These are phyloP conservation scores for Montipora cactus DNA, from an alignment of 64 coral and sea anemone species.

Conservation along the genomic window DNA sequence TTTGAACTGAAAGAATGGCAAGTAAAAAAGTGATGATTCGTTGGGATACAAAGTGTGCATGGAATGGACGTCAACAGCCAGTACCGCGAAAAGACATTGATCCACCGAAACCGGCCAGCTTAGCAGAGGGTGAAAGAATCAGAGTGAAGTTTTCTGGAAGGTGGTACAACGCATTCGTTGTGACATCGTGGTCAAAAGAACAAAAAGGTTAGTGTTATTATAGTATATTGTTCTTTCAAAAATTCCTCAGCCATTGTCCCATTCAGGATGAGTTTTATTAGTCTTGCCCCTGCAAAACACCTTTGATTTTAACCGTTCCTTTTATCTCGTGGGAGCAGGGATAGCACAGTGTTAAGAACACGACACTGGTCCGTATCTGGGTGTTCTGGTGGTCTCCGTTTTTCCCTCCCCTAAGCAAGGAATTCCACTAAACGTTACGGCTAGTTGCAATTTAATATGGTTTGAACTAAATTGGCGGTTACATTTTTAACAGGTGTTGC, in stretches of 20 bases:
- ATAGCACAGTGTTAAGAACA: neutral
- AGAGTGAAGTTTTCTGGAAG: neutral
- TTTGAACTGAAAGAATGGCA: neutral
- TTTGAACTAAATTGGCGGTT: neutral
- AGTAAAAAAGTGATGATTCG: neutral
- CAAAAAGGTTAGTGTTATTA: neutral
- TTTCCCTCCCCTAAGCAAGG: neutral
- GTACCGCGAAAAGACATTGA: neutral
- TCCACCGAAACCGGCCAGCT: neutral
- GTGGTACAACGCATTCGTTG: constrained; percentile 1
- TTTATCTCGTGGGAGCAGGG: neutral
- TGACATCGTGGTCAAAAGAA: neutral
- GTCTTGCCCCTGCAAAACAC: neutral
- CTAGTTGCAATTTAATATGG: neutral
- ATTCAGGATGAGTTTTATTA: neutral
- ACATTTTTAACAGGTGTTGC: neutral
- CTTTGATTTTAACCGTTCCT: neutral
- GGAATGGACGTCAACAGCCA: neutral
- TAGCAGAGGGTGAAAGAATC: neutral
- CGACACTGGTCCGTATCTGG: neutral
- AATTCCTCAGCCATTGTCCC: neutral
- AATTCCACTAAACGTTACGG: neutral
- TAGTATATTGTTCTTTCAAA: neutral
- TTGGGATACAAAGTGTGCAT: neutral
- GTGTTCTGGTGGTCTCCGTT: neutral